Base-by-base conservation (phyloP, 1,140 invertebrate genomes). In the Neodiprion lecontei region DNA sequence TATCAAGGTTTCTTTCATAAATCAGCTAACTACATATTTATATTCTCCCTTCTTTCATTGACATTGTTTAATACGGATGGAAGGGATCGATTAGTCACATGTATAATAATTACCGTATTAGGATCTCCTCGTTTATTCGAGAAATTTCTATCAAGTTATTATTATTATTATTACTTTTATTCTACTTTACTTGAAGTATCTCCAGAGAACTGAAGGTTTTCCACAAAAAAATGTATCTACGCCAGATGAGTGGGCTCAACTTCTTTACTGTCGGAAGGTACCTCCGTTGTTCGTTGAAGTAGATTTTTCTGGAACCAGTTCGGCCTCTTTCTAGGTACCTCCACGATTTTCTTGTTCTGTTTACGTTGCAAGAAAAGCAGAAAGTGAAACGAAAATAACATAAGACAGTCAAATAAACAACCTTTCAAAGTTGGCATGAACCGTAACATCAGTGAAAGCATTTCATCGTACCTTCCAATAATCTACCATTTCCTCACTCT, bases 221-320 rank as follows among this genome's bases (percentile, higher is more conserved):
- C 28, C 28, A 17, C 8, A 5, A 61, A 61, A 61, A 61, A 8
- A 61, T 17, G n/a, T 61, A 61, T 61, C 53, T 91, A 95, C 50
- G 91, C 93, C 82, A 95, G 87, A 77, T 94, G 89, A 23, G 91
- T 91, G 66, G 93, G 93, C 85, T 95, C 94, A 2, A 95, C 89
- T 87, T 94, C 92, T 79, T 89, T 93, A 10, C 90, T 91, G 40
- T 91, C 87, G 1, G 92, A 90, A 28, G 91, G 89, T 78, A 92
- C 88, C 78, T 94, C 90, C 23, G 93, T 94, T 40, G 92, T 91
- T 85, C 93, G 93, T 80, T 96, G 92, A 28, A 97, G 82, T 67
- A 98, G 88, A 89, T 96, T 96, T 82, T 92, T 92, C 78, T 92
- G 90, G 80, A 96, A 96, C 95, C 95, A 96, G 40, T 89, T 78